A percentile compares a stretch with the other conserved stretches of the same genome.
These are phyloP conservation scores for Rhagoletis pomonella DNA, from an alignment of 1,140 invertebrate genomes.

Conservation along the genomic window DNA sequence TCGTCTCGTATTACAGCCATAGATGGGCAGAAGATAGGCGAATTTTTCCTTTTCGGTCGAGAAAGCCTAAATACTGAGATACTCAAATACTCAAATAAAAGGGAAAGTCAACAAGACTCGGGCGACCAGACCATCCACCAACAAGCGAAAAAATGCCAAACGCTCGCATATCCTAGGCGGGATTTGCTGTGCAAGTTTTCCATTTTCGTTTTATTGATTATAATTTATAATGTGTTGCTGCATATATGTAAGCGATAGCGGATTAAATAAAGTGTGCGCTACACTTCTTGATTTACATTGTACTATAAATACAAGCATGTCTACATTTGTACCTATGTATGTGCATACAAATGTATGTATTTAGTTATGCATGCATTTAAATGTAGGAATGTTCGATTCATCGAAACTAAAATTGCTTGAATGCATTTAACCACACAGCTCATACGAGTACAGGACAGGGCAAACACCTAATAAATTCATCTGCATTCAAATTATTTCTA, in stretches of 20 bases:
- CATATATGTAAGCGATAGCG: neutral
- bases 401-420: neutral
- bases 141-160: neutral
- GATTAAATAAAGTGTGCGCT: neutral
- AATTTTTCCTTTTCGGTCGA: neutral
- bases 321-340: too few relatives aligned
- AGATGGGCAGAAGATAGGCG: conserved; percentile 11
- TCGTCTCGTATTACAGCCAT: conserved; percentile 15
- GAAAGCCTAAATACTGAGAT: neutral
- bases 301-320: too few relatives aligned
- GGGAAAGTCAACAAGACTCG: neutral
- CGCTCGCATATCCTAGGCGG: neutral
- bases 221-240: neutral
- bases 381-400: too few relatives aligned
- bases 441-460: too few relatives aligned
- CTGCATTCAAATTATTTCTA: neutral
- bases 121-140: neutral
- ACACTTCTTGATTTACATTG: neutral
- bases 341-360: too few relatives aligned
- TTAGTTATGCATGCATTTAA: too few relatives aligned
- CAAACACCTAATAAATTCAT: too few relatives aligned
- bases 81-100: conserved; percentile 40
- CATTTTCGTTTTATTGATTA: neutral
- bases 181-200: neutral
- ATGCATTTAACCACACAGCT: too few relatives aligned